phyloP scores from a whole-genome alignment of 2,113 vertebrate genomes.

The Willisornis vidua region DNA sequence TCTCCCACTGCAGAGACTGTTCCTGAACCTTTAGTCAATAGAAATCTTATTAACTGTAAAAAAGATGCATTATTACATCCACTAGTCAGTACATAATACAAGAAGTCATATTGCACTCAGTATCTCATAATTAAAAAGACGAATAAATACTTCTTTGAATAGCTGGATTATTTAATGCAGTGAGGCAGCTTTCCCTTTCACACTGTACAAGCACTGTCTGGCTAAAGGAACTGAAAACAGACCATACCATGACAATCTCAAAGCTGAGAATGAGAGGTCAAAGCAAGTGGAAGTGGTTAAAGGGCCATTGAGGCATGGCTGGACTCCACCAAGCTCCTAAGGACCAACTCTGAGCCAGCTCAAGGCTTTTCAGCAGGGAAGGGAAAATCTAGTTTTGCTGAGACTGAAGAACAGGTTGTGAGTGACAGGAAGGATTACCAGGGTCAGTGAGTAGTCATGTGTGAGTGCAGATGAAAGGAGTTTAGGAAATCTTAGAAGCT shows the following conservation, averaged over 20 bases:
- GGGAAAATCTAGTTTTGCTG: neutral
- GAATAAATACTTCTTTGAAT: neutral
- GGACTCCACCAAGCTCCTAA: neutral
- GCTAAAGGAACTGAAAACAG: neutral
- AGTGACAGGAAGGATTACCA: neutral
- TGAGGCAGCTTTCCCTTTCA: neutral
- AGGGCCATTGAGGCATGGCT: neutral
- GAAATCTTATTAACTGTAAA: neutral
- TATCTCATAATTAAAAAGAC: neutral
- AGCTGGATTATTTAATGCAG: neutral
- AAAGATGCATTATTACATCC: neutral
- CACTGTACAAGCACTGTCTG: neutral
- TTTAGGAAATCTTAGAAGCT: neutral
- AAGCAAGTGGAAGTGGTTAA: neutral
- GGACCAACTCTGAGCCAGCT: neutral
- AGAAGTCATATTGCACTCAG: neutral
- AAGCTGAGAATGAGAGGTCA: neutral
- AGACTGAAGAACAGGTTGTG: neutral
- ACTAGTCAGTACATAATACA: neutral
- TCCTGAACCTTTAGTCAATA: neutral
- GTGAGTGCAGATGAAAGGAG: neutral
- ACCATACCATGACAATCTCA: neutral
- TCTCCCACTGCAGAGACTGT: neutral
- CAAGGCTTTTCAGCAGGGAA: neutral
- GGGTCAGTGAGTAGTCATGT: neutral